phyloP scores from a whole-genome alignment of 2,888 invertebrate species.

The Chromoteleia sp. region DNA sequence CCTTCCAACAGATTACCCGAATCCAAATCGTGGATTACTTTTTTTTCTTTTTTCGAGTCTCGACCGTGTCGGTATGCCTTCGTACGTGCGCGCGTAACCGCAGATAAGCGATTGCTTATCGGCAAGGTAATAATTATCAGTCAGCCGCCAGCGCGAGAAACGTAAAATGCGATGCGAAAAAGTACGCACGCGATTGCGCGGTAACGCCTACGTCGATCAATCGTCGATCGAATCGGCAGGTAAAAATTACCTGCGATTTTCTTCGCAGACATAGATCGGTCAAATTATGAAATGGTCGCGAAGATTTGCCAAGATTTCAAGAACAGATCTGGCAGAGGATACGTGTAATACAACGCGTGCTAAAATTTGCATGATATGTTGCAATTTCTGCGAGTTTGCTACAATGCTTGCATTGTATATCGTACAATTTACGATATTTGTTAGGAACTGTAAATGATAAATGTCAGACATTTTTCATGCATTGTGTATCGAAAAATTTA shows the following conservation, averaged over 20 bases:
- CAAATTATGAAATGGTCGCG: neutral
- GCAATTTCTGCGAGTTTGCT: too few relatives aligned
- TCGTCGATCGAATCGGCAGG: neutral
- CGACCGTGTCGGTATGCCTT: conserved; percentile 15
- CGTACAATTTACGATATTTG: too few relatives aligned
- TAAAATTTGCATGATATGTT: too few relatives aligned
- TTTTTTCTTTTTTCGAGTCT: too few relatives aligned
- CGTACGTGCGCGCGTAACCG: conserved; percentile 33
- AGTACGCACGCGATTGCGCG: conserved; percentile 31
- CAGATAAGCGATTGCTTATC: conserved; percentile 75
- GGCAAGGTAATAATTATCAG: conserved; percentile 72
- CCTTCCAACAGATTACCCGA: neutral
- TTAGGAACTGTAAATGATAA: too few relatives aligned
- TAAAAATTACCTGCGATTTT: neutral
- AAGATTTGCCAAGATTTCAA: neutral
- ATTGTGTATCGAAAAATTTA: too few relatives aligned
- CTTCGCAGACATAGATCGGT: neutral
- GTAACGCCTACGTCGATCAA: conserved; percentile 31
- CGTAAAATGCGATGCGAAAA: conserved; percentile 35
- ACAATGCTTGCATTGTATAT: too few relatives aligned
- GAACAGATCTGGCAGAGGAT: too few relatives aligned
- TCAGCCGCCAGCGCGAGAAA: conserved; percentile 38
- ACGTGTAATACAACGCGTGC: too few relatives aligned
- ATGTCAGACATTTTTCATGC: too few relatives aligned
- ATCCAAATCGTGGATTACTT: too few relatives aligned